Percentiles rank a stretch among this genome's conserved stretches.
These are phyloP conservation scores for Cryptomyrus ogoouensis DNA, from an alignment of 2,113 vertebrate genomes.

Conservation along the genomic window DNA sequence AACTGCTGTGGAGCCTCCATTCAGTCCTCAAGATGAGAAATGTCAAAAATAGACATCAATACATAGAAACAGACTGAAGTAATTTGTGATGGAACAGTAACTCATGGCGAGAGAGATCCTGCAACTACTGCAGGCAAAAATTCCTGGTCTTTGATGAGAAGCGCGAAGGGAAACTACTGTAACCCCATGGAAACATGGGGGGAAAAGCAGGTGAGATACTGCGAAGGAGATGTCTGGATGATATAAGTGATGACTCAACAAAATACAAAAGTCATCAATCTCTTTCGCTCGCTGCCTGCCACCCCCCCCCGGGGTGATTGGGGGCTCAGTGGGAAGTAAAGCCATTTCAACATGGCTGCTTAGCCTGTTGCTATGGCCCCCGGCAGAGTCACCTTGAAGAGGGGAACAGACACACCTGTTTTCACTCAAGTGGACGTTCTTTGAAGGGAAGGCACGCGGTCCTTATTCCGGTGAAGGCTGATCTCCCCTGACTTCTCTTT, in stretches of 20 bases:
- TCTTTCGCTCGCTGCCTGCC: slow-evolving; percentile 18
- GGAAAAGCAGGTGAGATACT: too few relatives aligned
- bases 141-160: neutral
- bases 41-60: neutral
- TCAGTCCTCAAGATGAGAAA: too few relatives aligned
- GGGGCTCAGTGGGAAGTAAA: slow-evolving; percentile 39
- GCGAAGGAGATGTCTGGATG: neutral
- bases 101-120: neutral
- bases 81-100: neutral
- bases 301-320: slow-evolving; percentile 21
- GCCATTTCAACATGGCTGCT: slow-evolving; percentile 22
- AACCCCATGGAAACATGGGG: too few relatives aligned
- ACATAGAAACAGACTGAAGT: neutral
- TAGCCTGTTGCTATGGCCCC: slow-evolving; percentile 10
- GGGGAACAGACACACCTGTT: slow-evolving; percentile 52
- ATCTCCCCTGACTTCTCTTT: slow-evolving; percentile 48
- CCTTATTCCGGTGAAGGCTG: slow-evolving; percentile 21
- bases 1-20: neutral
- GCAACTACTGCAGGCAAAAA: neutral
- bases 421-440: slow-evolving; percentile 48
- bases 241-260: slow-evolving; percentile 30
- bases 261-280: slow-evolving; percentile 5
- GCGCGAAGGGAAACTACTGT: neutral
- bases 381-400: slow-evolving; percentile 38
- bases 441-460: slow-evolving; percentile 53